phyloP scores from a whole-genome alignment of 2,113 vertebrate species.

The Phyllostomus discolor region DNA sequence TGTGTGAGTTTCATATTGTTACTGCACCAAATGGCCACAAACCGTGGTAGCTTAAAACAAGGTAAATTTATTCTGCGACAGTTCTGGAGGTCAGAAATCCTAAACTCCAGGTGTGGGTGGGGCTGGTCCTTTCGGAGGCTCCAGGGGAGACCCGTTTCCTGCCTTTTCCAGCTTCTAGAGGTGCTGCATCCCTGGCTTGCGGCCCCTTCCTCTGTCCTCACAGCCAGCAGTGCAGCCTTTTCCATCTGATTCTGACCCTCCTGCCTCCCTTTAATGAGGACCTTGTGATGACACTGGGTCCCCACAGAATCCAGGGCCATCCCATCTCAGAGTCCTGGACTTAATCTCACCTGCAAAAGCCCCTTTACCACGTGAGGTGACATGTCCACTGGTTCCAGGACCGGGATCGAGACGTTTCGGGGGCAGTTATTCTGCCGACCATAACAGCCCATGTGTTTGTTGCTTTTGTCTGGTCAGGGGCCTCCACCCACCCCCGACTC shows the following conservation, averaged over 20 bases:
- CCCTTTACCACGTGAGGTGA: background rate
- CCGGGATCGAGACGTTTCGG: background rate
- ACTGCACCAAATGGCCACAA: background rate
- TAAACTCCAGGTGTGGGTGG: too few relatives aligned
- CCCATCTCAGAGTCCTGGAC: background rate
- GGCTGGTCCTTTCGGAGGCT: too few relatives aligned
- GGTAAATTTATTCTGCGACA: background rate
- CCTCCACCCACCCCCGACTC: background rate
- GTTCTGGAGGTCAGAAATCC: background rate
- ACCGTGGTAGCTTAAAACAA: background rate
- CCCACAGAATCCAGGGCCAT: background rate
- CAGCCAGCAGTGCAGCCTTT: background rate
- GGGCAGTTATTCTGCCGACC: background rate
- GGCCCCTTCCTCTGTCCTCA: background rate
- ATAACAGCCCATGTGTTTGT: background rate
- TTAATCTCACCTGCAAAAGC: background rate
- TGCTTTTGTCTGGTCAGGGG: background rate
- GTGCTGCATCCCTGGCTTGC: fast-evolving
- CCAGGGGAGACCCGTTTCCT: fast-evolving
- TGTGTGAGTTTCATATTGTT: background rate
- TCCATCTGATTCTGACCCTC: background rate
- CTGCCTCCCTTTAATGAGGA: background rate
- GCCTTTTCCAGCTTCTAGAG: background rate
- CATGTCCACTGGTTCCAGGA: background rate
- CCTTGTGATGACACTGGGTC: background rate